Percentiles rank a stretch among this genome's conserved stretches.
Evolutionary conservation across 2,113 vertebrate species (phyloP).

Genomic region (Corythornis madagascariensis): DNA sequence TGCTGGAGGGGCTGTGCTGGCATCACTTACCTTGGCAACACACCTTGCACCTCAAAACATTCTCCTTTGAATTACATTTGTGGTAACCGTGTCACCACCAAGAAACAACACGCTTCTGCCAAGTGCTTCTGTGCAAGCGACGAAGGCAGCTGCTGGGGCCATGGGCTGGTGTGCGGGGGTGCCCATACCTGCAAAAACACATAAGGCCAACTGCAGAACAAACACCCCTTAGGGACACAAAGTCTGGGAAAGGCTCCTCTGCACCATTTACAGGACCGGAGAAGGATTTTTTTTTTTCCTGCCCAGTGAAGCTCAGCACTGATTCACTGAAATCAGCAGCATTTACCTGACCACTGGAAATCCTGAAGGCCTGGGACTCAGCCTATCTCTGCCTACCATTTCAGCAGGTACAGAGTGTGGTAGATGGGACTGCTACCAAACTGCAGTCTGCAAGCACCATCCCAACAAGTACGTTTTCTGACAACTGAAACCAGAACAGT

Average conservation of each 20-base stretch:
- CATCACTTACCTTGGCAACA: fast-evolving
- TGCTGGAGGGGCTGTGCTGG: not conserved
- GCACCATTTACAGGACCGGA: not conserved
- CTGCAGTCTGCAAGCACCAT: not conserved
- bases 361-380: not conserved
- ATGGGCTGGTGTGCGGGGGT: fast-evolving
- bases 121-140: fast-evolving
- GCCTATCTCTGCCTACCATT: not conserved
- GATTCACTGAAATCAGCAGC: not conserved
- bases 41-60: not conserved
- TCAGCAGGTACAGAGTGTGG: fast-evolving
- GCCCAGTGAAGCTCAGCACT: not conserved
- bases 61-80: not conserved
- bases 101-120: fast-evolving
- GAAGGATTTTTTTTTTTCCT: not conserved
- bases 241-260: not conserved
- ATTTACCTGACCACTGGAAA: not conserved
- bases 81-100: fast-evolving
- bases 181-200: not conserved
- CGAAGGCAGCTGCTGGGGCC: not conserved
- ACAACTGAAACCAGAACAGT: not conserved
- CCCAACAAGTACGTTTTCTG: not conserved
- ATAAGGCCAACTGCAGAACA: fast-evolving
- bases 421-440: not conserved
- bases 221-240: not conserved